Percentiles rank a stretch among this genome's conserved stretches.
Conservation (phyloP, 1,140 invertebrate genomes). For the Hyles vespertilio region DNA sequence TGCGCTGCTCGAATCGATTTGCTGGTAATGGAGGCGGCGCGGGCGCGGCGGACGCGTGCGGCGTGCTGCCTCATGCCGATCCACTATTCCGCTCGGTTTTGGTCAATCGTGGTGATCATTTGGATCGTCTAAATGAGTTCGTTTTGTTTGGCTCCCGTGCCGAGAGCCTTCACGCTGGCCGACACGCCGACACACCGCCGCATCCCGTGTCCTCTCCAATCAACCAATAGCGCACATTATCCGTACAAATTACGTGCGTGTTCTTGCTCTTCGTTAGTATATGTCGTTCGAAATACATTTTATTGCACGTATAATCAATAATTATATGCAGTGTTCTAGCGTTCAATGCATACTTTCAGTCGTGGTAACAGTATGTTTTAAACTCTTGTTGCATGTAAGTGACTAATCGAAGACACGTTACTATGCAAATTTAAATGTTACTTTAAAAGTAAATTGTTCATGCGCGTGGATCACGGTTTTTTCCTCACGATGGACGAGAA, state of each 20-base stretch:
- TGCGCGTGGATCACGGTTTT: too few species aligned
- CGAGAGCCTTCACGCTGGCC: background rate
- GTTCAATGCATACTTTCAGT: too few species aligned
- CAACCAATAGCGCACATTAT: slow-evolving; percentile 35
- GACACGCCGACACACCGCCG: slow-evolving; percentile 5
- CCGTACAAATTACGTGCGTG: slow-evolving; percentile 1
- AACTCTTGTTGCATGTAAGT: too few species aligned
- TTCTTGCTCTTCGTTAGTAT: slow-evolving; percentile 11
- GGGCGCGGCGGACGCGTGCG: slow-evolving; percentile 32
- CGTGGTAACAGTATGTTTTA: too few species aligned
- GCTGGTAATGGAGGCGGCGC: slow-evolving; percentile 51
- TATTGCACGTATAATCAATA: background rate
- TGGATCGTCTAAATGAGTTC: slow-evolving; percentile 27
- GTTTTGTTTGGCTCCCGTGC: slow-evolving; percentile 39
- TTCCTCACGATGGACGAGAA: too few species aligned
- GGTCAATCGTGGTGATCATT: slow-evolving; percentile 30
- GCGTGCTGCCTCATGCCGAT: background rate
- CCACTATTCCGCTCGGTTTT: slow-evolving; percentile 41
- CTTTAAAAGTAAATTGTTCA: too few species aligned
- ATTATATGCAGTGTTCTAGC: background rate
- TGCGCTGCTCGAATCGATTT: slow-evolving; percentile 64
- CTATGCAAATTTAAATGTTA: too few species aligned
- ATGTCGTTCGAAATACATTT: slow-evolving; percentile 16
- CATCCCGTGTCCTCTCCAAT: slow-evolving; percentile 30
- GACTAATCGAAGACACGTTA: too few species aligned